Evolutionary conservation across 1,140 invertebrate genomes (phyloP).

Genomic region (Sycobia sp.): DNA sequence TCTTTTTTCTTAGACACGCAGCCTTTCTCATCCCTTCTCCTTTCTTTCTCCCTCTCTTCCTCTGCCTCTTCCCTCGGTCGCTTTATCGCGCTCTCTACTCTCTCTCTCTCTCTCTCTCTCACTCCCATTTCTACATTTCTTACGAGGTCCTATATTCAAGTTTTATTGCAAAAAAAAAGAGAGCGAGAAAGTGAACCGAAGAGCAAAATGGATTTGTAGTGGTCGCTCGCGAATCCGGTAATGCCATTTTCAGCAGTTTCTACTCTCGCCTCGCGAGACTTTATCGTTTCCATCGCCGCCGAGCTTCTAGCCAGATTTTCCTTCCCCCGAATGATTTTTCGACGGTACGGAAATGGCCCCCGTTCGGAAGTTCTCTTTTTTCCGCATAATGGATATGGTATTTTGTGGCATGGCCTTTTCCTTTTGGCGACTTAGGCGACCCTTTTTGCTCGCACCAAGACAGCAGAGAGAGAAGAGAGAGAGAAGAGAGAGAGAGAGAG

Average conservation of each 20-base stretch:
- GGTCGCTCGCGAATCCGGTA: slow-evolving; percentile 7
- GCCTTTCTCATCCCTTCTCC: no score
- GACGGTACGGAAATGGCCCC: background rate
- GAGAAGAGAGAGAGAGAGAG: no score
- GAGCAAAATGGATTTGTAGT: slow-evolving; percentile 27
- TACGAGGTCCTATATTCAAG: slow-evolving; percentile 6
- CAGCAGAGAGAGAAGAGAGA: no score
- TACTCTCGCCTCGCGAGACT: slow-evolving; percentile 8
- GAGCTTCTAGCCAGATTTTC: slow-evolving; percentile 12
- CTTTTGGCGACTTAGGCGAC: no score
- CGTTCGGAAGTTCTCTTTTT: background rate
- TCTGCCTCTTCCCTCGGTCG: no score
- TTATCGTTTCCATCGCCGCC: background rate
- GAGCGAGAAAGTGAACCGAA: slow-evolving; percentile 14
- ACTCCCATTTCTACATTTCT: slow-evolving; percentile 8
- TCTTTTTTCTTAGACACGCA: no score
- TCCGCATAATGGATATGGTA: background rate
- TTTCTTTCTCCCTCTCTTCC: background rate
- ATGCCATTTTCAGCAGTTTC: background rate
- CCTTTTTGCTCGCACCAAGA: no score
- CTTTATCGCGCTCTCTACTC: no score
- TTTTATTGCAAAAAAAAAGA: no score
- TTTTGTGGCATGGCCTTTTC: no score
- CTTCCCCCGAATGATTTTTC: background rate
- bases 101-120: no score